Evolutionary conservation across 2,888 invertebrate genomes (phyloP), one percentile per base, ranked within the genome.

Genomic region (Pseudanteris insignis): DNA sequence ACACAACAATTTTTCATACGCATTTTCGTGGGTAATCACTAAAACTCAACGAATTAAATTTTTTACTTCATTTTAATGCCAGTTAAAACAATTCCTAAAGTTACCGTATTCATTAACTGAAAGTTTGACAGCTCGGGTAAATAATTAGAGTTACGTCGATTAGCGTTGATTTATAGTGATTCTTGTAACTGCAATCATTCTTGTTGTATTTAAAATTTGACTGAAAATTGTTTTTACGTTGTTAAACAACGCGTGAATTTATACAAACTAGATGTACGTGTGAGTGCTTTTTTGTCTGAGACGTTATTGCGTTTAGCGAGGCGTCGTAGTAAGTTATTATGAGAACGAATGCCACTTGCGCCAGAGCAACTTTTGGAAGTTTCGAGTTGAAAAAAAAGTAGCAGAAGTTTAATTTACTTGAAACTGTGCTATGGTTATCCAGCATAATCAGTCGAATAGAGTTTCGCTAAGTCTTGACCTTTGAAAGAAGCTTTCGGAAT

Each of bases 321-420:
- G 50, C 28, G 40, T 34, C 34, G 28, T 18, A 50, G 50, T 41
- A 40, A 12, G 50, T 40, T 38, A 41, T 40, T 40, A 50, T 41
- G 50, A 50, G 40, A 41, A 50, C 34, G 40, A 41, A 50, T 41
- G 50, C 33, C 34, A 26, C 40, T 12, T 41, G 32, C 10, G 28
- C 21, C 13, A 18, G 14, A 12, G 21, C 9, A 41, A 40, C 30
- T 50, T 50, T 9, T 5, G n/a, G 21, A 50, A 40, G 18, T 50
- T 51, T 41, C 9, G 12, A 2, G 11, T 9, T 12, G 36, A 51
- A 51, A 41, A 51, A 51, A 51, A 51, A 51, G 33, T 29, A 36
- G 40, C 24, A 8, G 12, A 43, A 51, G 51, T 51, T 51, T 51
- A 51, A 51, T 51, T 51, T 51, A 51, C 51, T 21, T 34, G 36